Conservation (phyloP, 2,113 vertebrate genomes). For the Peromyscus maniculatus region DNA sequence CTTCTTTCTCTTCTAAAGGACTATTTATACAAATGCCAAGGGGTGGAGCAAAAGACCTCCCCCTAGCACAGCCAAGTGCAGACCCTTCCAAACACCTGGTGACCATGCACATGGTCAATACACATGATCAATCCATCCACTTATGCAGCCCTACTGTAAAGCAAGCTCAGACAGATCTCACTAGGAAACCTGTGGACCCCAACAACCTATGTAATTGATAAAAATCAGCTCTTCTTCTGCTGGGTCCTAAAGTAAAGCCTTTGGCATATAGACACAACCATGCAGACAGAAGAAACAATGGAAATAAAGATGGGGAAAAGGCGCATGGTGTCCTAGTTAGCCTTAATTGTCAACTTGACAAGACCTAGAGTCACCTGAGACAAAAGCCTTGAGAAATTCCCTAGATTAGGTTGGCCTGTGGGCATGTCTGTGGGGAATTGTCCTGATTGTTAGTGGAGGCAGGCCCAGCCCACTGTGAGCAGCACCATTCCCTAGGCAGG, state of each 20-base stretch:
- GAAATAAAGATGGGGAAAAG: not conserved
- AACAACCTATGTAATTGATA: not conserved
- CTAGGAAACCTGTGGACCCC: too few species aligned
- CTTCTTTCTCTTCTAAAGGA: too few species aligned
- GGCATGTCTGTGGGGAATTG: not conserved
- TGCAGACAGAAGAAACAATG: not conserved
- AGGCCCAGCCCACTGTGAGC: not conserved
- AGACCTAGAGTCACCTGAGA: not conserved
- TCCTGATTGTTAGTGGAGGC: not conserved
- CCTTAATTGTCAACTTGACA: not conserved
- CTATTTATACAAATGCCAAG: too few species aligned
- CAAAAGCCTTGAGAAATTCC: not conserved
- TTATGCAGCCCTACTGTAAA: too few species aligned
- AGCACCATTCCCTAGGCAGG: not conserved
- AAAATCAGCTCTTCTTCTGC: not conserved
- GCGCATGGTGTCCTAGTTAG: not conserved
- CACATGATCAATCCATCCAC: too few species aligned
- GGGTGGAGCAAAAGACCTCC: too few species aligned
- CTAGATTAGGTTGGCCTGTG: not conserved
- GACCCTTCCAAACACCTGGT: too few species aligned
- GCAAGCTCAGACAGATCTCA: too few species aligned
- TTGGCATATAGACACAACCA: not conserved
- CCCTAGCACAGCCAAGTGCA: too few species aligned
- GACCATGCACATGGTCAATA: too few species aligned
- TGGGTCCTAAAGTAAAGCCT: conserved; percentile 1